A percentile compares a stretch with the other conserved stretches of the same genome.
Conservation (phyloP, 2,113 vertebrate genomes). For the Protomyctophum bolini region DNA sequence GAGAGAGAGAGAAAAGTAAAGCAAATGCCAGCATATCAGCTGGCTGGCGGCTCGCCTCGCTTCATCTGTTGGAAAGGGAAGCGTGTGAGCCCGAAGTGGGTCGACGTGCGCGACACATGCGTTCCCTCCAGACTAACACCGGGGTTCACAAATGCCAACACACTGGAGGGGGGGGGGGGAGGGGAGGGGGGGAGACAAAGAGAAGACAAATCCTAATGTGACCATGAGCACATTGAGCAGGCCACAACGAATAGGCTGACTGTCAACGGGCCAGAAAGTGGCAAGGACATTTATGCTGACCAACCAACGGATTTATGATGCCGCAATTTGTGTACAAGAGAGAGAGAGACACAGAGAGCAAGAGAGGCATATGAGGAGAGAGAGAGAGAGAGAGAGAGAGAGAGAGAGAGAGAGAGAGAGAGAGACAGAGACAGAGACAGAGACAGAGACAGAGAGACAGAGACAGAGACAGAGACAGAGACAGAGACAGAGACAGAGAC, state of each 20-base stretch:
- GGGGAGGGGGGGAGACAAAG: neutral
- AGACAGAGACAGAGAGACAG: neutral
- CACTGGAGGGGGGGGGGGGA: neutral
- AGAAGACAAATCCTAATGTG: slow-evolving; percentile 18
- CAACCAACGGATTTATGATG: neutral
- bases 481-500: slow-evolving; percentile 2
- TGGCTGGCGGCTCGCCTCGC: neutral
- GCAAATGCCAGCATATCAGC: slow-evolving; percentile 27
- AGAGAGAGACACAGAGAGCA: slow-evolving; percentile 1
- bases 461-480: too few relatives aligned
- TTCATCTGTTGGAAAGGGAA: neutral
- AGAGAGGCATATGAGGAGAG: neutral
- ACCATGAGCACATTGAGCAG: slow-evolving; percentile 29
- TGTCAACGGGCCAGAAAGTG: slow-evolving; percentile 37
- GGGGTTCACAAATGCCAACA: slow-evolving; percentile 2
- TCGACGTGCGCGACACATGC: neutral
- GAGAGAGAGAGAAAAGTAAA: neutral
- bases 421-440: neutral
- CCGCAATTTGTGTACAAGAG: slow-evolving; percentile 1
- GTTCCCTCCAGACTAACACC: neutral
- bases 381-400: slow-evolving; percentile 7
- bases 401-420: slow-evolving; percentile 1
- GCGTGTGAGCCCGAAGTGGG: neutral
- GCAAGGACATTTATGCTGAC: slow-evolving; percentile 19
- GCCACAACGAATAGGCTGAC: slow-evolving; percentile 49